A percentile compares a stretch with the other conserved stretches of the same genome.
Evolutionary conservation across 1,140 invertebrate species (phyloP).

Genomic region (Oreohelix idahoensis): DNA sequence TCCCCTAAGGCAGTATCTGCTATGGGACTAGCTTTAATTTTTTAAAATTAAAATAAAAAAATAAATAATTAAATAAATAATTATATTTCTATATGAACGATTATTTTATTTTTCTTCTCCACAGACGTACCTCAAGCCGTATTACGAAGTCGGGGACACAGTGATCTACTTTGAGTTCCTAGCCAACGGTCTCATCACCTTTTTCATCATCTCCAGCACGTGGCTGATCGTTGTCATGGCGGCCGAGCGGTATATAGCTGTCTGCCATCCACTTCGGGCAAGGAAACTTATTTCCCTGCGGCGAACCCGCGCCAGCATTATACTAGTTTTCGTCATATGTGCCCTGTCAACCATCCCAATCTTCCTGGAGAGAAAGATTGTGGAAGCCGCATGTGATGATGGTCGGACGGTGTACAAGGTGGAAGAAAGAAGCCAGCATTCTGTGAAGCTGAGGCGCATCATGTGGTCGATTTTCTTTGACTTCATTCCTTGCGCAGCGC

Average conservation of each 20-base stretch:
- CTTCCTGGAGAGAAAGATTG: slow-evolving; percentile 62
- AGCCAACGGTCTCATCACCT: slow-evolving; percentile 63
- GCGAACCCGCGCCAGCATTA: slow-evolving; percentile 62
- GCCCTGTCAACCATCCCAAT: slow-evolving; percentile 62
- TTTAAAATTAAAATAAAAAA: too few relatives aligned
- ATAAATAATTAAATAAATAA: too few relatives aligned
- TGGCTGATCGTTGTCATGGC: slow-evolving; percentile 71
- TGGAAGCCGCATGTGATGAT: slow-evolving; percentile 48
- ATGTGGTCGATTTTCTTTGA: slow-evolving; percentile 65
- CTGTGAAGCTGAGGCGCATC: slow-evolving; percentile 52
- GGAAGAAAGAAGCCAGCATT: slow-evolving; percentile 46
- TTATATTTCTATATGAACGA: too few relatives aligned
- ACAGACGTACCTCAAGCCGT: slow-evolving; percentile 47
- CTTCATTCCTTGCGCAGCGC: slow-evolving; percentile 65
- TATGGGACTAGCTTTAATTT: too few relatives aligned
- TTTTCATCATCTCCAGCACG: slow-evolving; percentile 69
- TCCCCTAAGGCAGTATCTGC: too few relatives aligned
- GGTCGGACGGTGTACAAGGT: slow-evolving; percentile 49
- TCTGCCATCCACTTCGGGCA: slow-evolving; percentile 70
- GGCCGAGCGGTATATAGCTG: slow-evolving; percentile 67
- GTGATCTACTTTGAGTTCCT: slow-evolving; percentile 60
- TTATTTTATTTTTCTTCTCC: slow-evolving; percentile 9
- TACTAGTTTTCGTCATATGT: slow-evolving; percentile 58
- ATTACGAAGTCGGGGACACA: slow-evolving; percentile 46
- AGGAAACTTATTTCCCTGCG: slow-evolving; percentile 65